Percentiles rank a stretch among this genome's conserved stretches.
phyloP scores from a whole-genome alignment of 2,797 vertebrate species.

The Eulemur mongoz region DNA sequence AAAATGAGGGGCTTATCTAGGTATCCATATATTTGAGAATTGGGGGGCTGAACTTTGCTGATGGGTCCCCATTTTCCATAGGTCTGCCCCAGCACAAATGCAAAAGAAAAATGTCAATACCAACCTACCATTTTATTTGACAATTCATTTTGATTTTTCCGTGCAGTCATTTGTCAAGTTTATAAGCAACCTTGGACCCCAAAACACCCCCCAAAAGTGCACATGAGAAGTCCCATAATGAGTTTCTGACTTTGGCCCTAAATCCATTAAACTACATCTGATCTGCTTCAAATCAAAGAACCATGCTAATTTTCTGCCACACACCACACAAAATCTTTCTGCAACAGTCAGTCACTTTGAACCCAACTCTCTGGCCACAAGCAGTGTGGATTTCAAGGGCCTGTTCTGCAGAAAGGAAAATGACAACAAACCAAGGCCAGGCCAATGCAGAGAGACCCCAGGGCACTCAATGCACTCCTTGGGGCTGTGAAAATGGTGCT shows the following conservation, averaged over 20 bases:
- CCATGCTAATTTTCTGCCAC: slow-evolving; percentile 53
- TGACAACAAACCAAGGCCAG: slow-evolving; percentile 52
- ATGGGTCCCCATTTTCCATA: not conserved
- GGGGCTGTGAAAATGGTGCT: not conserved
- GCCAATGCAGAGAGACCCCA: not conserved
- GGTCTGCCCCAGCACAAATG: not conserved
- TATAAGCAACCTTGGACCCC: not conserved
- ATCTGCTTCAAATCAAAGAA: slow-evolving; percentile 62
- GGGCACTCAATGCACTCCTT: not conserved
- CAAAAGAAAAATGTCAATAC: slow-evolving; percentile 55
- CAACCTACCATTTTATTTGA: slow-evolving; percentile 58
- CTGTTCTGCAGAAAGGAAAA: slow-evolving; percentile 69
- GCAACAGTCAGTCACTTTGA: slow-evolving; percentile 66
- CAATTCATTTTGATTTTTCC: slow-evolving; percentile 63
- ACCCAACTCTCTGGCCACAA: slow-evolving; percentile 58
- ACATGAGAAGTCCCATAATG: slow-evolving; percentile 13
- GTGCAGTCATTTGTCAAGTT: not conserved
- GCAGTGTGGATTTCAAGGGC: slow-evolving; percentile 57
- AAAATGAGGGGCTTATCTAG: not conserved
- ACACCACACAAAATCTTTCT: slow-evolving; percentile 63
- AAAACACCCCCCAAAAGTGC: not conserved
- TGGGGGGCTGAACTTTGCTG: not conserved
- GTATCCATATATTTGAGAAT: slow-evolving; percentile 10
- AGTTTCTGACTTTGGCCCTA: slow-evolving; percentile 70
- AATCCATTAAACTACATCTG: slow-evolving; percentile 69